Base-by-base conservation (phyloP, 2,888 invertebrate species). In the Ypsolopha scabrella region DNA sequence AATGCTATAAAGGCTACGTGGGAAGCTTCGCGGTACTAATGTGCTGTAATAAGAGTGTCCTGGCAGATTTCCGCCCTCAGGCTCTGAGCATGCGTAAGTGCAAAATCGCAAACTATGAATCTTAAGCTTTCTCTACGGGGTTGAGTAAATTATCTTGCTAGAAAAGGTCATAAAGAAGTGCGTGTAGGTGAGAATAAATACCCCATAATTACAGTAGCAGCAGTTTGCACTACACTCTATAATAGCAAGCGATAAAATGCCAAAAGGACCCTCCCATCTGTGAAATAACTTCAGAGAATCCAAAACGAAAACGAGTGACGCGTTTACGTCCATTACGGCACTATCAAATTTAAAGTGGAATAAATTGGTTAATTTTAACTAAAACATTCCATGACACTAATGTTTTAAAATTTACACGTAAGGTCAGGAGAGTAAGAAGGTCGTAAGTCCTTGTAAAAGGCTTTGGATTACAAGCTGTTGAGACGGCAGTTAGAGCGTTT, bases 351-450 rank as follows among this genome's bases (percentile, higher is more conserved):
- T 54, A 54, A 57, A 53, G 51, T 55, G 49, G 52, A 55, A 56
- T 57, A 56, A 59, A 56, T 59, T 58, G 58, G 55, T 62, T 59
- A 60, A 61, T 61, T 60, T 61, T 56, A 62, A 63, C 60, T 60
- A 60, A 61, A 64, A 63, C 66, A 65, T 65, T 65, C 58, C 60
- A 57, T 52, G 57, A 51, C 61, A 60, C 60, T 66, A 70, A 72
- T 72, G 65, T 70, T 65, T 63, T 68, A 57, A 68, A 72, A 72
- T 72, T 72, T 64, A 72, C 70, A 72, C 69, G 57, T 64, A 55
- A 50, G 35, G 36, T 41, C 51, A 47, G 51, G 37, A 50, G 43
- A 6, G 49, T 45, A 51, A 38, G 50, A 61, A 58, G 53, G 61
- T 55, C 59, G 58, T 60, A 63, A 59, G 55, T 51, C 55, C 45